A percentile compares a stretch with the other conserved stretches of the same genome.
Conservation (phyloP, 1,140 invertebrate genomes). For the Hydropsyche tenuis region DNA sequence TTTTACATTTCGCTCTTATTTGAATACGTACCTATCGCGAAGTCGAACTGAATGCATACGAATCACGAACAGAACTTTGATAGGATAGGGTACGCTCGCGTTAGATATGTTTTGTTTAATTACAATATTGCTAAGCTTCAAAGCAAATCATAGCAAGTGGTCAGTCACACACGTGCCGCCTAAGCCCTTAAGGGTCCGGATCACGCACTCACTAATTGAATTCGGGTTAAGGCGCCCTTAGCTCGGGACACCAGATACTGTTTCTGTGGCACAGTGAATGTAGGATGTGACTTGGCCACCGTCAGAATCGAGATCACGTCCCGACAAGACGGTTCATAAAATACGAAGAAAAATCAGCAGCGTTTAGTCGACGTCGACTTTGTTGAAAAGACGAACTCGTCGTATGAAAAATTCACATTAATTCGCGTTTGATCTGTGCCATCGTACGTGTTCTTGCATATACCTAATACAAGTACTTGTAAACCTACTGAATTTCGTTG, state of each 20-base stretch:
- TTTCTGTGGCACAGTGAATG: constrained; percentile 15
- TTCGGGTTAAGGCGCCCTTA: constrained; percentile 46
- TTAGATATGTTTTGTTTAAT: neutral
- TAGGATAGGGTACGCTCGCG: neutral
- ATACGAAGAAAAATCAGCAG: constrained; percentile 24
- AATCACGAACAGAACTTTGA: too few species aligned
- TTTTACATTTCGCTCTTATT: too few species aligned
- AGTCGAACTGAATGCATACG: too few species aligned
- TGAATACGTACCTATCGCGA: too few species aligned
- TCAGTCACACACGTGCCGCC: constrained; percentile 33
- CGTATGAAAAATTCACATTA: neutral
- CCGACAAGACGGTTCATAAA: constrained; percentile 47
- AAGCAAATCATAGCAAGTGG: neutral
- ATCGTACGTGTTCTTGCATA: too few species aligned
- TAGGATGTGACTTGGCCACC: constrained; percentile 26
- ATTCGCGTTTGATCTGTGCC: too few species aligned
- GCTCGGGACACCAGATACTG: constrained; percentile 3
- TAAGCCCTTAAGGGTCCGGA: constrained; percentile 38
- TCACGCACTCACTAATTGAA: constrained; percentile 48
- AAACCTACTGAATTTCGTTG: too few species aligned
- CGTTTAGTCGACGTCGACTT: constrained; percentile 1
- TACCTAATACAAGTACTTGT: too few species aligned
- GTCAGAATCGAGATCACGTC: constrained; percentile 41
- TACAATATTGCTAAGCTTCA: neutral
- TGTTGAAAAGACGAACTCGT: constrained; percentile 26